Evolutionary conservation across 2,113 vertebrate species (phyloP).

Genomic region (Psammodynastes pulverulentus): DNA sequence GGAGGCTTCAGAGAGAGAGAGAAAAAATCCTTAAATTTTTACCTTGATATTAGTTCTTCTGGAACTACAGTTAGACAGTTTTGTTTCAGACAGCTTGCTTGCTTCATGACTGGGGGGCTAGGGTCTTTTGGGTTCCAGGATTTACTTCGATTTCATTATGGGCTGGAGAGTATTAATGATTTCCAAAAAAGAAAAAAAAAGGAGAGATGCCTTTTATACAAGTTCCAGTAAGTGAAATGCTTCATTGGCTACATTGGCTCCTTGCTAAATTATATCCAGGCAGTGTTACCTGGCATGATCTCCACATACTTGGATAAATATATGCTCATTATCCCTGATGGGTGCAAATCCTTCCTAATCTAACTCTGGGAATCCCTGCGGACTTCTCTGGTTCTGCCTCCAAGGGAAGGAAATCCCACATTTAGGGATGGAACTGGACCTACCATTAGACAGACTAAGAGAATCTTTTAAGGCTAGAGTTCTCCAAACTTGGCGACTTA

Average conservation of each 20-base stretch:
- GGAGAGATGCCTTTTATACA: neutral
- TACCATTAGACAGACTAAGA: neutral
- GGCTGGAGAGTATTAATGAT: neutral
- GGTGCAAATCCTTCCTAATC: neutral
- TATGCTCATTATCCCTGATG: neutral
- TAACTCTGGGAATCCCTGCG: neutral
- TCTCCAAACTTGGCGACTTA: neutral
- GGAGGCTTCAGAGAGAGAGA: conserved; percentile 55
- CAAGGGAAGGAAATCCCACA: neutral
- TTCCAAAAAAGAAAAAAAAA: neutral
- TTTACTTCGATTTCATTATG: neutral
- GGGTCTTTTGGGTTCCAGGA: neutral
- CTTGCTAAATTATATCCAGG: conserved; percentile 36
- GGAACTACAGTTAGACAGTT: conserved; percentile 43
- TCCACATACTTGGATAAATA: neutral
- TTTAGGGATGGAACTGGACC: neutral
- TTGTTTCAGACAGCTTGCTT: conserved; percentile 17
- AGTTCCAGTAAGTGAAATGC: conserved; percentile 2
- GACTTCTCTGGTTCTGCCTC: neutral
- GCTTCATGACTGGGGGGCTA: accelerated
- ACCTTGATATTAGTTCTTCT: conserved; percentile 40
- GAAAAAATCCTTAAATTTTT: conserved; percentile 51
- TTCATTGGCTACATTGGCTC: conserved; percentile 13
- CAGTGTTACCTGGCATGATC: neutral
- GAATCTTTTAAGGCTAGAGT: neutral